Evolutionary conservation across 2,113 vertebrate species (phyloP).

Genomic region (Cyphomyrus plagiostoma): DNA sequence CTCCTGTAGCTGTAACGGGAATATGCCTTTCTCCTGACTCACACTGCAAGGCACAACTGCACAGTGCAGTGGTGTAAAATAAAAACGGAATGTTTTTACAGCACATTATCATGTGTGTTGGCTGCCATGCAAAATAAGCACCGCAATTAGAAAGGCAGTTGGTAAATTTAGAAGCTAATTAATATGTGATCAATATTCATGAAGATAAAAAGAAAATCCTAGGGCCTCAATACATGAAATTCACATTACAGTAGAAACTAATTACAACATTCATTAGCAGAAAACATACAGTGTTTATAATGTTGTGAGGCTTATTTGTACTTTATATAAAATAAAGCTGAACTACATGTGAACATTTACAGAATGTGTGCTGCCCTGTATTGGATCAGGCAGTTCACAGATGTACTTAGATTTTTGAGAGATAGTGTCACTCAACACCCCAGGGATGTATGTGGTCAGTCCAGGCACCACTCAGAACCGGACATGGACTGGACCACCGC

Average conservation of each 20-base stretch:
- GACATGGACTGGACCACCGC: neutral
- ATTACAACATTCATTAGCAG: conserved; percentile 7
- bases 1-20: neutral
- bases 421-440: neutral
- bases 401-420: neutral
- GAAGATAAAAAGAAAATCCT: conserved; percentile 31
- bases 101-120: conserved; percentile 17
- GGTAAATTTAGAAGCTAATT: conserved; percentile 68
- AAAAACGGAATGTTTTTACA: neutral
- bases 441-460: conserved; percentile 13
- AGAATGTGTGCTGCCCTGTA: neutral
- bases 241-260: conserved; percentile 22
- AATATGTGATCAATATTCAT: conserved; percentile 69
- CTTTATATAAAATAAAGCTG: conserved; percentile 6
- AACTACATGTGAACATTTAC: neutral
- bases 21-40: neutral
- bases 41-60: neutral
- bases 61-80: neutral
- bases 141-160: conserved; percentile 54
- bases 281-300: neutral
- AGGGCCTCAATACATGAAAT: conserved; percentile 22
- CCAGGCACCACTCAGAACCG: conserved; percentile 26
- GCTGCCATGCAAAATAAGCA: conserved; percentile 24
- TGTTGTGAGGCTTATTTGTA: neutral
- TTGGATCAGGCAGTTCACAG: neutral